A percentile compares a stretch with the other conserved stretches of the same genome.
Evolutionary conservation across 1,140 invertebrate genomes (phyloP).

Genomic region (Brachionus manjavacas): DNA sequence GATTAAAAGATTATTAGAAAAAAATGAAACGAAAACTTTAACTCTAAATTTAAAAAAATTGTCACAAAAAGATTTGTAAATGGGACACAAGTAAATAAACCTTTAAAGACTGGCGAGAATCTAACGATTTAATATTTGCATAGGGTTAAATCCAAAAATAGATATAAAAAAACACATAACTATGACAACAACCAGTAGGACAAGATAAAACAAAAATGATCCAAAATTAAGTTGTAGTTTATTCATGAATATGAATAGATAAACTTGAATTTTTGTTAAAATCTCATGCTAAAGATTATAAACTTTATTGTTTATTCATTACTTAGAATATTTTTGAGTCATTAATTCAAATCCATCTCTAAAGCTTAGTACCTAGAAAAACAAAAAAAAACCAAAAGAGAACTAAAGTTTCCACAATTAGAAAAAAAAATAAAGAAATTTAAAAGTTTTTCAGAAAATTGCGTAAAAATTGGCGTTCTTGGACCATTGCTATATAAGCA

Average conservation of each 20-base stretch:
- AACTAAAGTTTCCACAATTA: neutral
- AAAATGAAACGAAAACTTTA: neutral
- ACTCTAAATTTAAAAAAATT: neutral
- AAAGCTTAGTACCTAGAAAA: neutral
- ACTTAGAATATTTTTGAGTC: neutral
- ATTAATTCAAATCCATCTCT: neutral
- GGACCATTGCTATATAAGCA: neutral
- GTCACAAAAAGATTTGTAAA: slow-evolving; percentile 5
- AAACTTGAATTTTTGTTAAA: neutral
- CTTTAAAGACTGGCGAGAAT: slow-evolving; percentile 10
- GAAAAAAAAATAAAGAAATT: neutral
- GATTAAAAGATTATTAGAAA: neutral
- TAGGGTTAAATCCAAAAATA: neutral
- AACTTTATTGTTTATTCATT: neutral
- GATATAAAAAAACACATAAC: neutral
- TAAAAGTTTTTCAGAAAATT: neutral
- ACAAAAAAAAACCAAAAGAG: neutral
- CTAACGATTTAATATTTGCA: slow-evolving; percentile 7
- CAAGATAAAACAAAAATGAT: neutral
- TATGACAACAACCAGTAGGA: neutral
- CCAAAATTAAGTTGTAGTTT: slow-evolving; percentile 10
- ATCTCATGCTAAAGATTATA: slow-evolving; percentile 11
- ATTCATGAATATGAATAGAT: slow-evolving; percentile 16
- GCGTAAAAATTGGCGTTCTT: neutral
- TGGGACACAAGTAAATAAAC: slow-evolving; percentile 24